Base-by-base conservation (phyloP, 2,888 invertebrate genomes). In the Pogonocherus hispidulus region DNA sequence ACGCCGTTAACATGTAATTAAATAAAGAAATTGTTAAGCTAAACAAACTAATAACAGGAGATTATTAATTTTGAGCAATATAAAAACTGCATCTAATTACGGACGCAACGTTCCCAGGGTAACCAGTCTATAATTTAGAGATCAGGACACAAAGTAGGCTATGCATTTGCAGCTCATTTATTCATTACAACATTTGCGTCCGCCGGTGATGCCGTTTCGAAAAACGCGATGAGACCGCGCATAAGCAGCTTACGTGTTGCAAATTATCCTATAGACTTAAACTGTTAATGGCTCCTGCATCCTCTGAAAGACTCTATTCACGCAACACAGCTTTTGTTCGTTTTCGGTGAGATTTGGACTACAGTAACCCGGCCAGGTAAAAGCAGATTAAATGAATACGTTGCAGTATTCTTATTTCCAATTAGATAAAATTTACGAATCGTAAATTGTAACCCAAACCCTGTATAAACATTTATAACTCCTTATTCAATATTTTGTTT, bases 211-310 rank as follows among this genome's bases (percentile, higher is more conserved):
- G 8, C 20, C 6, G 44, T 27, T 8, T 54, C 63, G 55, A 44
- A 54, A 68, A 66, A 52, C 46, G 37, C 49, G 49, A 55, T 54
- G 59, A 51, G 59, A 60, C 54, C 60, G 62, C 37, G 63, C 57
- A 55, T 62, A 75, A 74, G 71, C 64, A 66, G 73, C 76, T 77
- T 78, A 76, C 78, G 78, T 78, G 78, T 74, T 74, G 75, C 74
- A 77, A 78, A 77, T 78, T 77, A 75, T 74, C 66, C 66, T 49
- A 49, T 56, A 65, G 72, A 70, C 66, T 71, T 74, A 74, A 77
- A 75, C 70, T 74, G 74, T 74, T 76, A 77, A 77, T 77, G 76
- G 76, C 76, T 76, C 63, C 73, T 72, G 74, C 71, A 57, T 57
- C 72, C 64, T 76, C 67, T 63, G 69, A 69, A 67, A 72, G 71